These are phyloP conservation scores for Hyppa rectilinea DNA, from an alignment of 2,888 invertebrate species.

Conservation along the genomic window DNA sequence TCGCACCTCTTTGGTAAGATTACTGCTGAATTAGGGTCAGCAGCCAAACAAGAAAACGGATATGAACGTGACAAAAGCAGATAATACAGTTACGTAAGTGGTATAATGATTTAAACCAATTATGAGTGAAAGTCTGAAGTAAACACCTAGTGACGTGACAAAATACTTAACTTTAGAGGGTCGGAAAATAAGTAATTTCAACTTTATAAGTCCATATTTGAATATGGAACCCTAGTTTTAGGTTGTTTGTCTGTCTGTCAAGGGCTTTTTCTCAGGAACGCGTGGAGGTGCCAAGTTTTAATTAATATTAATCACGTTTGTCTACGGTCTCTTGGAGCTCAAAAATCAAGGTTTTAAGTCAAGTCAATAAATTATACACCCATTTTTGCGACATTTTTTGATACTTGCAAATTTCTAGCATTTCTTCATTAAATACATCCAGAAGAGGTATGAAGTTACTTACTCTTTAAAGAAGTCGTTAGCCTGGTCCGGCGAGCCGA, in stretches of 20 bases:
- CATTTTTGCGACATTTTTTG: too few species aligned
- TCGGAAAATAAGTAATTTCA: neutral
- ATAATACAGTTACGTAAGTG: constrained; percentile 4
- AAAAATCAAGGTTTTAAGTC: too few species aligned
- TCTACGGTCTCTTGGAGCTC: too few species aligned
- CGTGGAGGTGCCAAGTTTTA: too few species aligned
- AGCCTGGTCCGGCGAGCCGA: constrained; percentile 95
- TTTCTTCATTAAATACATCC: too few species aligned
- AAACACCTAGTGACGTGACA: neutral
- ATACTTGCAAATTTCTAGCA: too few species aligned
- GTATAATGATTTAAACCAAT: constrained; percentile 30
- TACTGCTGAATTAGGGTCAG: neutral
- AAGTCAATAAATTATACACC: too few species aligned
- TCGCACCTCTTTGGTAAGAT: neutral
- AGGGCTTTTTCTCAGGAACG: too few species aligned
- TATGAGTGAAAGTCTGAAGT: constrained; percentile 15
- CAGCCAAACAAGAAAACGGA: neutral
- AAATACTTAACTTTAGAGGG: neutral
- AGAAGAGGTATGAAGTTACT: constrained; percentile 71
- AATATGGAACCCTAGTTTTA: too few species aligned
- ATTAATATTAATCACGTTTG: too few species aligned
- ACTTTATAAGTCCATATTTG: neutral
- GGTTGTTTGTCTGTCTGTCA: too few species aligned
- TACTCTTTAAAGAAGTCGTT: constrained; percentile 95
- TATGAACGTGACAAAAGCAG: neutral